A percentile compares a stretch with the other conserved stretches of the same genome.
Evolutionary conservation across 2,888 invertebrate species (phyloP).

Genomic region (Oscheius sp.): DNA sequence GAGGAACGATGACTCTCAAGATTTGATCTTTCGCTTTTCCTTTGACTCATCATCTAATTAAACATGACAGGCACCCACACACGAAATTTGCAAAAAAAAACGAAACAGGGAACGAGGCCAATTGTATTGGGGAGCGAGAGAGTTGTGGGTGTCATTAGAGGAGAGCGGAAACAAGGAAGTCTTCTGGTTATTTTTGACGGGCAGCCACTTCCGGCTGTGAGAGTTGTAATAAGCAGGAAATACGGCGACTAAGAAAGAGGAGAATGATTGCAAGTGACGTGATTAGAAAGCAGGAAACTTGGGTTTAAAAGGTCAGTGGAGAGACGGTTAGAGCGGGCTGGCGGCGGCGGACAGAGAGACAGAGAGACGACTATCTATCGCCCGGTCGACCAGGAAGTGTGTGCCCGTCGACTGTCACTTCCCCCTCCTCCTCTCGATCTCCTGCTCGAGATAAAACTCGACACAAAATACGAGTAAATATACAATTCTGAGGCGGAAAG

Average conservation of each 20-base stretch:
- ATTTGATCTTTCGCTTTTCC: too few species aligned
- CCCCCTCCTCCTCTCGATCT: not conserved
- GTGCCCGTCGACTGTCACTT: not conserved
- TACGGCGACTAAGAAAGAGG: not conserved
- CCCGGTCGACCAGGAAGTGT: not conserved
- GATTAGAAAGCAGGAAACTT: not conserved
- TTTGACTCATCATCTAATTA: too few species aligned
- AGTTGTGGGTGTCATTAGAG: too few species aligned
- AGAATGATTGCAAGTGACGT: not conserved
- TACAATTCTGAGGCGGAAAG: too few species aligned
- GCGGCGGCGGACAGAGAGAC: constrained; percentile 8
- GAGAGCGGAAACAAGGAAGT: too few species aligned
- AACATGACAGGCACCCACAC: too few species aligned
- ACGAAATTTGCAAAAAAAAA: too few species aligned
- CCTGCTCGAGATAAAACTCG: not conserved
- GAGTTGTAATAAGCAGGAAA: not conserved
- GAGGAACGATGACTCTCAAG: too few species aligned
- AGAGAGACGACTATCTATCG: not conserved
- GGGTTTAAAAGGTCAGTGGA: not conserved
- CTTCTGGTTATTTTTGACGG: too few species aligned
- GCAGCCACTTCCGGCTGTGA: not conserved
- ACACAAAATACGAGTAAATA: too few species aligned
- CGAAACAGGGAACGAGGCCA: too few species aligned
- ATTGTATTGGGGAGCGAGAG: too few species aligned
- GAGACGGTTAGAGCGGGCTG: constrained; percentile 10